These are phyloP conservation scores for Odontesthes bonariensis DNA, from an alignment of 2,113 vertebrate species.

Conservation along the genomic window DNA sequence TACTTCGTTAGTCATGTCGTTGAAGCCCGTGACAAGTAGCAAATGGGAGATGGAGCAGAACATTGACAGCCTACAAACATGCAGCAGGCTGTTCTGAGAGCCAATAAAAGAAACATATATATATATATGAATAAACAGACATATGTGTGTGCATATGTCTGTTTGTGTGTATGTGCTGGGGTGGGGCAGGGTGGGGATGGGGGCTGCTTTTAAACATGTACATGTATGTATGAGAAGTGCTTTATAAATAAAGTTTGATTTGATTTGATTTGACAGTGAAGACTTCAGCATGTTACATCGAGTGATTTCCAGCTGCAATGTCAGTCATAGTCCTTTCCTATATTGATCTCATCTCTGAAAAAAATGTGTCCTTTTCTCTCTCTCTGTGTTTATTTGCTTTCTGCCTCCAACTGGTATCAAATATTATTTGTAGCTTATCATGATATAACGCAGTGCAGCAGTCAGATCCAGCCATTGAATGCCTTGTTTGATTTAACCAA, in stretches of 20 bases:
- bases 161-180: too few species aligned
- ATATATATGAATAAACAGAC: too few species aligned
- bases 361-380: neutral
- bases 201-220: too few species aligned
- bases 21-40: conserved; percentile 43
- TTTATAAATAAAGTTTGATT: too few species aligned
- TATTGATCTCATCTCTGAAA: neutral
- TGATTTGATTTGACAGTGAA: too few species aligned
- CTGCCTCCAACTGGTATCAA: conserved; percentile 21
- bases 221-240: too few species aligned
- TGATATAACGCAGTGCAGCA: conserved; percentile 31
- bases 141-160: too few species aligned
- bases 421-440: conserved; percentile 59
- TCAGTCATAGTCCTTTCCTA: conserved; percentile 1
- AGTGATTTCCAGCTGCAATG: neutral
- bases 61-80: neutral
- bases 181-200: too few species aligned
- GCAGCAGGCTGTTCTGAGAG: neutral
- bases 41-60: conserved; percentile 24
- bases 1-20: conserved; percentile 66
- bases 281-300: neutral
- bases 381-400: conserved; percentile 42
- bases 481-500: conserved; percentile 65
- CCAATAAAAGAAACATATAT: conserved; percentile 16
- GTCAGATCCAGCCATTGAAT: conserved; percentile 29